A percentile compares a stretch with the other conserved stretches of the same genome.
These are phyloP conservation scores for Ctenoplectra terminalis DNA, from an alignment of 1,140 invertebrate species.

Conservation along the genomic window DNA sequence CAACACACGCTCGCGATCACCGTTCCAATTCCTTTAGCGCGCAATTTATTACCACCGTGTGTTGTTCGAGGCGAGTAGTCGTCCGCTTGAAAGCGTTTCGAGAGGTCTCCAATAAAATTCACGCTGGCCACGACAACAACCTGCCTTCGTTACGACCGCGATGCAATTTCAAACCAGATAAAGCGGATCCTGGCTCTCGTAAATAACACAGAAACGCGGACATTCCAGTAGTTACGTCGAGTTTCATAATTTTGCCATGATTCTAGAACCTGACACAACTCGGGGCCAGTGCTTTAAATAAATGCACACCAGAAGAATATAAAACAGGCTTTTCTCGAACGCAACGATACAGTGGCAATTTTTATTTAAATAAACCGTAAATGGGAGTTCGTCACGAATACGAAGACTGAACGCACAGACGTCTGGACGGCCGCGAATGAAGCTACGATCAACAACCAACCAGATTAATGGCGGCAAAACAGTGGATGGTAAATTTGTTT, in stretches of 20 bases:
- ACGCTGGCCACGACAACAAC: neutral
- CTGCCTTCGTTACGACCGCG: neutral
- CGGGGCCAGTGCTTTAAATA: neutral
- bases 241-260: neutral
- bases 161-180: constrained; percentile 19
- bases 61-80: neutral
- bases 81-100: no score
- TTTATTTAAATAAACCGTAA: neutral
- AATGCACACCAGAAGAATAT: neutral
- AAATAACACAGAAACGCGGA: neutral
- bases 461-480: neutral
- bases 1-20: neutral
- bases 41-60: constrained; percentile 14
- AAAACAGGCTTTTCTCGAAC: no score
- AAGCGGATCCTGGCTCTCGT: neutral
- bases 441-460: no score
- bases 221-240: neutral
- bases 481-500: neutral
- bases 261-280: neutral
- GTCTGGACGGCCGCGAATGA: neutral
- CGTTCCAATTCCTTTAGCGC: constrained; percentile 48
- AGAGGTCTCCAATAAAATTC: neutral
- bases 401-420: neutral
- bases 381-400: neutral
- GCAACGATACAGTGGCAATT: no score